Conservation (phyloP, 37 sponge, comb jelly and placozoan genomes). For the Halichondria panicea region DNA sequence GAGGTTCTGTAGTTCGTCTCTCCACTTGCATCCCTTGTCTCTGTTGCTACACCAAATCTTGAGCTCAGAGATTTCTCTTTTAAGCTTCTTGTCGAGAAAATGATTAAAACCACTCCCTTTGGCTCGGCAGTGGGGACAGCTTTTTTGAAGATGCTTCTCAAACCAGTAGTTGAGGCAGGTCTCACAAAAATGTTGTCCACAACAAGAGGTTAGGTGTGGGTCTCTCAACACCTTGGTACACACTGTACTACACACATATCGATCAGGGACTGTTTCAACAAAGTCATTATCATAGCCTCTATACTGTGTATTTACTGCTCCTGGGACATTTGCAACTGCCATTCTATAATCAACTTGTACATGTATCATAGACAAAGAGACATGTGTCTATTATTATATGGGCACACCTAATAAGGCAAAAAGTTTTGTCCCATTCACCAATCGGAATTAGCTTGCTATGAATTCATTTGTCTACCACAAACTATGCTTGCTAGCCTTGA, state of each 20-base stretch:
- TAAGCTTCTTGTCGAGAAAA: background rate
- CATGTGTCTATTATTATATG: too few relatives aligned
- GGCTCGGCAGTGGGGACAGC: constrained; percentile 11
- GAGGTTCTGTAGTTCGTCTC: background rate
- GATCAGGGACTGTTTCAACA: background rate
- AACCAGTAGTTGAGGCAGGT: constrained; percentile 10
- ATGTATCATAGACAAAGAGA: too few relatives aligned
- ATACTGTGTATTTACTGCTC: too few relatives aligned
- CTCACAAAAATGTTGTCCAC: constrained; percentile 19
- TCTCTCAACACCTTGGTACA: constrained; percentile 11
- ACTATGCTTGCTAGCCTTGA: too few relatives aligned
- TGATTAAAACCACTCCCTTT: background rate
- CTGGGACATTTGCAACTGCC: too few relatives aligned
- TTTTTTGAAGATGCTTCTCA: background rate
- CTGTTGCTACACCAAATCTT: background rate
- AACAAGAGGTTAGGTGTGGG: constrained; percentile 7
- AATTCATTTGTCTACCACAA: too few relatives aligned
- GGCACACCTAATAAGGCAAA: too few relatives aligned
- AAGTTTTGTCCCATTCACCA: too few relatives aligned
- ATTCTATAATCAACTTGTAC: too few relatives aligned
- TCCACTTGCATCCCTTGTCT: constrained; percentile 6
- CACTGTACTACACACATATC: background rate
- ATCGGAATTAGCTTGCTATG: too few relatives aligned
- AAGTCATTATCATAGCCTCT: constrained; percentile 1
- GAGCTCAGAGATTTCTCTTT: background rate